Evolutionary conservation across 2,888 invertebrate species (phyloP).

Genomic region (Sarcophaga rosellei): DNA sequence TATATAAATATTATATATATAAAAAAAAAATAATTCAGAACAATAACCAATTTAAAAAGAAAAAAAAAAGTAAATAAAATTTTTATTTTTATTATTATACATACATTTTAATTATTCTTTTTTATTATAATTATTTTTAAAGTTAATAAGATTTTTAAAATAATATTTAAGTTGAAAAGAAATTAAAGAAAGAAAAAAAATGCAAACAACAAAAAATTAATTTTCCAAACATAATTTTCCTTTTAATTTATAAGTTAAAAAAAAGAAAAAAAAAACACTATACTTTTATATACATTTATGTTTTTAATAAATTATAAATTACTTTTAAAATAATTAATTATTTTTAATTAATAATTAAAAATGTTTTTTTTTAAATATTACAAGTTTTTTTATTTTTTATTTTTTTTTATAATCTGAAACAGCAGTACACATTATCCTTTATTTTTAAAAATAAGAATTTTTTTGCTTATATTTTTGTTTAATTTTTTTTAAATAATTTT

Average conservation of each 20-base stretch:
- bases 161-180: constrained; percentile 40
- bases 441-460: constrained; percentile 6
- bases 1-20: constrained; percentile 50
- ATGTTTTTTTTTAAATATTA: constrained; percentile 23
- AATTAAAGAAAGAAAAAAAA: constrained; percentile 7
- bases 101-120: neutral
- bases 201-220: neutral
- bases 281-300: constrained; percentile 29
- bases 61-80: constrained; percentile 3
- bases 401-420: neutral
- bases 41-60: constrained; percentile 59
- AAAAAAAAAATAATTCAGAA: constrained; percentile 54
- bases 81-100: constrained; percentile 21
- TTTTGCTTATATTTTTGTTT: constrained; percentile 15
- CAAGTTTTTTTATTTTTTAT: neutral
- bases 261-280: neutral
- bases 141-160: constrained; percentile 46
- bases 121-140: constrained; percentile 23
- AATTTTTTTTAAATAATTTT: neutral
- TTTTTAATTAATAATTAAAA: constrained; percentile 9
- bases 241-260: constrained; percentile 52
- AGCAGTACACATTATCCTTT: too few species aligned
- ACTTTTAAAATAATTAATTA: neutral
- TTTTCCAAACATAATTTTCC: constrained; percentile 51
- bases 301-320: constrained; percentile 14